Evolutionary conservation across 1,140 invertebrate species (phyloP).

Genomic region (Pachypsylla venusta): DNA sequence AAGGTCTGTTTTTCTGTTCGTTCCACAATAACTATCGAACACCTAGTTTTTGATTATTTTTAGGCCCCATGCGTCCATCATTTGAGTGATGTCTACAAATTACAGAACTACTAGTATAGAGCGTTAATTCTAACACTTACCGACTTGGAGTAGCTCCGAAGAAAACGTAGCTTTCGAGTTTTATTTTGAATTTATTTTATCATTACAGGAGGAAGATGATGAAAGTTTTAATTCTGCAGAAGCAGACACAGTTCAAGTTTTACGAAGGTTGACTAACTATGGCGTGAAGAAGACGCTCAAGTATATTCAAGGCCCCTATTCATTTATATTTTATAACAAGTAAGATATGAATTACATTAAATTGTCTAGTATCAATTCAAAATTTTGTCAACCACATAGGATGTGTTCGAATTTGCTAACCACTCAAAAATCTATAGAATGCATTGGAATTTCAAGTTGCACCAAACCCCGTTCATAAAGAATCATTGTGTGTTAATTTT

Average conservation of each 20-base stretch:
- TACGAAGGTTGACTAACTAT: constrained; percentile 12
- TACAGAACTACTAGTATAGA: constrained; percentile 10
- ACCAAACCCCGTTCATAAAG: no score
- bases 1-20: no score
- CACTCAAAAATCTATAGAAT: no score
- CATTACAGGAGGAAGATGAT: constrained; percentile 23
- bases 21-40: background rate
- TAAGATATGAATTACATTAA: no score
- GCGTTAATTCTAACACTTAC: constrained; percentile 7
- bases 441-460: no score
- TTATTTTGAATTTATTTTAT: constrained; percentile 13
- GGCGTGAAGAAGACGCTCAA: constrained; percentile 33
- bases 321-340: constrained; percentile 63
- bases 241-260: constrained; percentile 31
- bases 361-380: no score
- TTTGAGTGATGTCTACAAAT: no score
- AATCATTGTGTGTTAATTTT: no score
- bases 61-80: no score
- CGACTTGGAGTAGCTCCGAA: constrained; percentile 4
- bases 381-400: no score
- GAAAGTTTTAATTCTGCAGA: constrained; percentile 17
- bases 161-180: constrained; percentile 1
- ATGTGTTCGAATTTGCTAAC: no score
- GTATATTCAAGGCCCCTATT: constrained; percentile 62
- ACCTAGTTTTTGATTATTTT: background rate